Evolutionary conservation across 2,888 invertebrate species (phyloP), one percentile per base, ranked within the genome.

Genomic region (Calliopum simillimum): DNA sequence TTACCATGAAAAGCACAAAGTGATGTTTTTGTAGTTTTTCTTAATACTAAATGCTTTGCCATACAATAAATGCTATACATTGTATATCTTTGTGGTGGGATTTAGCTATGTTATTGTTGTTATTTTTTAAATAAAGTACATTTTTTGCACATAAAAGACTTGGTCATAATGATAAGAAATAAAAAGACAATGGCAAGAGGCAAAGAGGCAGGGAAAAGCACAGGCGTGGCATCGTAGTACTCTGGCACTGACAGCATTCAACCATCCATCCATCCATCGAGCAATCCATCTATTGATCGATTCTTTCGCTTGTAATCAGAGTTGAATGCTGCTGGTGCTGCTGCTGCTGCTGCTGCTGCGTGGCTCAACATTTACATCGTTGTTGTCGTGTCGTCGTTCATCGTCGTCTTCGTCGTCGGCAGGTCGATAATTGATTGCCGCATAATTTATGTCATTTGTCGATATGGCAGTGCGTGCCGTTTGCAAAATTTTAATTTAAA

Each of bases 381-480:
- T 46, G 55, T 58, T 43, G 41, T 23, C 41, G 51, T n/a, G n/a
- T 33, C 47, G 53, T 14, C 55, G 55, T 41, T n/a, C 16, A 14
- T 21, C 56, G 56, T 66, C 46, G 68, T 71, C 58, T 70, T 65
- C 56, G 65, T 74, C 75, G 73, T 75, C 76, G 79, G 80, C 79
- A 80, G 77, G 69, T 79, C 80, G 80, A 82, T 81, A 82, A 81
- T 81, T 81, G 81, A 81, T 81, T 82, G 81, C 82, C 78, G 79
- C 80, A 81, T 81, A 82, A 81, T 82, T 81, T 81, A 80, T 82
- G 81, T 81, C 82, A 81, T 80, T 80, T 81, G 79, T 73, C 72
- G 74, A 67, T 59, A 59, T 44, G 64, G 70, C 79, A 79, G 81
- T 81, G 82, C 81, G 81, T 81, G 81, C 82, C 79, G 79, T 82